A percentile compares a stretch with the other conserved stretches of the same genome.
phyloP scores from a whole-genome alignment of 1,140 invertebrate species.

The Neodiprion virginianus region DNA sequence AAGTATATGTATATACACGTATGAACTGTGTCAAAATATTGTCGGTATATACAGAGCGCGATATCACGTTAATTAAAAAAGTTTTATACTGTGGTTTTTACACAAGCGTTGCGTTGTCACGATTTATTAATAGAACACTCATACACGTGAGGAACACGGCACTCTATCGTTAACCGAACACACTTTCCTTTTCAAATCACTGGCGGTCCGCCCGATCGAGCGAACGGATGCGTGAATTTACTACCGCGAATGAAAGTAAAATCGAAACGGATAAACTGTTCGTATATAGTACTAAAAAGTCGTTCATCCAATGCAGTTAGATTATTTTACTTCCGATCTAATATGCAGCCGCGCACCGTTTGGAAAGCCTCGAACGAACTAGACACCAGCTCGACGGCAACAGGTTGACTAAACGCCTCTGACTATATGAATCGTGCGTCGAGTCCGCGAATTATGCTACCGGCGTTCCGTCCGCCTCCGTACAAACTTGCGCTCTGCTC shows the following conservation, averaged over 20 bases:
- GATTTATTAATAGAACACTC: not conserved
- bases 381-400: constrained; percentile 4
- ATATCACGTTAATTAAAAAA: too few relatives aligned
- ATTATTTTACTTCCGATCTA: too few relatives aligned
- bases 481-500: not conserved
- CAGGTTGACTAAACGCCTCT: constrained; percentile 1
- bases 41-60: too few relatives aligned
- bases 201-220: not conserved
- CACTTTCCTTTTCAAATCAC: constrained; percentile 2
- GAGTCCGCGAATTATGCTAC: constrained; percentile 4
- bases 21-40: too few relatives aligned
- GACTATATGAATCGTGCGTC: not conserved
- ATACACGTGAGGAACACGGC: not conserved
- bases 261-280: too few relatives aligned
- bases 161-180: not conserved
- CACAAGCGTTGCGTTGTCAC: not conserved
- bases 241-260: too few relatives aligned
- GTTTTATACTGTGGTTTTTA: too few relatives aligned
- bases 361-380: too few relatives aligned
- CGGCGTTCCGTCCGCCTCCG: not conserved
- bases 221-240: not conserved
- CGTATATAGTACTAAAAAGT: not conserved
- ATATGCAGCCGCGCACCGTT: too few relatives aligned
- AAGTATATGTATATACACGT: not conserved
- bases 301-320: not conserved